phyloP scores from a whole-genome alignment of 2,888 invertebrate genomes.

The Cephus pygmeus region DNA sequence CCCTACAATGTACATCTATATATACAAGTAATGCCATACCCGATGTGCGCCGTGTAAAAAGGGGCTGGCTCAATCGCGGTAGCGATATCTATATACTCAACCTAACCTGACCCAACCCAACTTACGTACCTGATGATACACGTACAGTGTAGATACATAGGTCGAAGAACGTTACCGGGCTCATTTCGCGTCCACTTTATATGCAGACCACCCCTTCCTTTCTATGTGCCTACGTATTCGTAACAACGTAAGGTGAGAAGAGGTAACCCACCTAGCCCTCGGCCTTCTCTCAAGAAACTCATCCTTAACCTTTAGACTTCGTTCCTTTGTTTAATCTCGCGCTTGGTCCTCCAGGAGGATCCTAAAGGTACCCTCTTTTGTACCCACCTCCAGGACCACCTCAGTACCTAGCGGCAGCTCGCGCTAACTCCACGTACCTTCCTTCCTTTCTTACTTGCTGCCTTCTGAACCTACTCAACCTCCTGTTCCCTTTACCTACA shows the following conservation, averaged over 20 bases:
- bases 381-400: constrained; percentile 21
- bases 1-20: constrained; percentile 6
- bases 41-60: neutral
- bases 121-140: neutral
- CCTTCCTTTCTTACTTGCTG: constrained; percentile 3
- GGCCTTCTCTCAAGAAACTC: constrained; percentile 8
- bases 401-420: neutral
- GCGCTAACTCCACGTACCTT: constrained; percentile 15
- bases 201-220: constrained; percentile 56
- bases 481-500: neutral
- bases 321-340: constrained; percentile 53
- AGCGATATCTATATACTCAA: neutral
- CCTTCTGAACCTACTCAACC: neutral
- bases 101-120: neutral
- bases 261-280: constrained; percentile 26
- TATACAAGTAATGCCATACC: neutral
- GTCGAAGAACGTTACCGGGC: constrained; percentile 44
- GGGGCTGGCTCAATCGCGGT: neutral
- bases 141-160: neutral
- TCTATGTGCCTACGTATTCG: constrained; percentile 8
- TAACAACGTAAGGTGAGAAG: constrained; percentile 27
- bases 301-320: constrained; percentile 23
- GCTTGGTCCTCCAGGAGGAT: constrained; percentile 28
- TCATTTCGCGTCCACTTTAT: constrained; percentile 64
- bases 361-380: constrained; percentile 13